Evolutionary conservation across 1,140 invertebrate genomes (phyloP).

Genomic region (Brachionus rubens): DNA sequence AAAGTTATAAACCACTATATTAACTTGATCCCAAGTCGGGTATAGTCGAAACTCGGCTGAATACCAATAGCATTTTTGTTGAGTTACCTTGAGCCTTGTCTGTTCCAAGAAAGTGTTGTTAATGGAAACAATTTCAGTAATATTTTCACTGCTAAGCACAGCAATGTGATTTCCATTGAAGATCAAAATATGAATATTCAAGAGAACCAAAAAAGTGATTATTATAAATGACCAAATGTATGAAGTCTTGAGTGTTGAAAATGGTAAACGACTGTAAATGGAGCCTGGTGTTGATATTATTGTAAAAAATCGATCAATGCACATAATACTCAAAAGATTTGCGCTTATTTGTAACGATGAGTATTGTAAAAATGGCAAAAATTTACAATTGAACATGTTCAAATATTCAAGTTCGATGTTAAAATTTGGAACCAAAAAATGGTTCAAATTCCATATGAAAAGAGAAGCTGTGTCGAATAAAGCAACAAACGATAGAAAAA

Average conservation of each 20-base stretch:
- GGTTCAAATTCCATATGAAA: conserved; percentile 26
- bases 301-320: neutral
- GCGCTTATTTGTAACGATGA: neutral
- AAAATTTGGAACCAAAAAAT: conserved; percentile 8
- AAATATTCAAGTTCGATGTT: neutral
- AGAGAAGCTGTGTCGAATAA: neutral
- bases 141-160: neutral
- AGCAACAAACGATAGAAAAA: conserved; percentile 4
- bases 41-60: neutral
- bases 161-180: conserved; percentile 22
- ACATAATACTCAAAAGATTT: conserved; percentile 2
- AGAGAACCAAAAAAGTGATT: neutral
- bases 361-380: neutral
- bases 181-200: conserved; percentile 18
- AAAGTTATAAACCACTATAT: neutral
- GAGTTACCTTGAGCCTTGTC: too few species aligned
- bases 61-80: neutral
- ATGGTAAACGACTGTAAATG: too few species aligned
- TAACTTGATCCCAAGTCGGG: neutral
- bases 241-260: neutral
- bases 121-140: neutral
- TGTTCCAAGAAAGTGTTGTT: neutral
- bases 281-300: conserved; percentile 16
- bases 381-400: neutral
- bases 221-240: neutral